These are phyloP conservation scores for Brachionus plicatilis DNA, from an alignment of 1,140 invertebrate genomes.

Conservation along the genomic window DNA sequence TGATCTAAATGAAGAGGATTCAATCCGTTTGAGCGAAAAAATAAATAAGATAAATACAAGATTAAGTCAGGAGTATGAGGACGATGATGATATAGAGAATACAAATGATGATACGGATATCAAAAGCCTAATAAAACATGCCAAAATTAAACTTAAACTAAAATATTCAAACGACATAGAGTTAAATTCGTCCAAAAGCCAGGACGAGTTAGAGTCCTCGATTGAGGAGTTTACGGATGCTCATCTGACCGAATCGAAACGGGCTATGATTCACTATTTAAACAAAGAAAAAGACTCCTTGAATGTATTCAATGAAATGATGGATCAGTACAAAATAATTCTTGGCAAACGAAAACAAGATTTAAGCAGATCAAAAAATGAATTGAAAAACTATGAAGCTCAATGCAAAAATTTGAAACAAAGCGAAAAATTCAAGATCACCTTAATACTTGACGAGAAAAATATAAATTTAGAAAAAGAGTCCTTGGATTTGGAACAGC, in stretches of 20 bases:
- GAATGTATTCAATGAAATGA: background rate
- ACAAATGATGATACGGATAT: conserved; percentile 15
- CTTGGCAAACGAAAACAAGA: background rate
- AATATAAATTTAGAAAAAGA: conserved; percentile 24
- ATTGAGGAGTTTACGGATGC: background rate
- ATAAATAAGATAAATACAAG: conserved; percentile 6
- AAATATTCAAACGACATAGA: background rate
- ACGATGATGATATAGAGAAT: conserved; percentile 15
- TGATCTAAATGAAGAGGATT: background rate
- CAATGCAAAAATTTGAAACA: background rate
- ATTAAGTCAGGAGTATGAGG: conserved; percentile 2
- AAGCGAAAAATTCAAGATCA: background rate
- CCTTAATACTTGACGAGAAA: background rate
- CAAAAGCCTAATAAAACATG: conserved; percentile 23
- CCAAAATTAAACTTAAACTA: conserved; percentile 25
- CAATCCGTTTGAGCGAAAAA: conserved; percentile 1
- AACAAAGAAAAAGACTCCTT: conserved; percentile 24
- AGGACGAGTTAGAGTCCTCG: background rate
- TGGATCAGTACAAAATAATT: background rate
- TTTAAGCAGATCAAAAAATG: background rate
- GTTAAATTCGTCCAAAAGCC: background rate
- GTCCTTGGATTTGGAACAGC: background rate
- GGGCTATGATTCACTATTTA: background rate
- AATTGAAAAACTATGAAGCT: background rate
- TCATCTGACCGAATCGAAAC: background rate